A percentile compares a stretch with the other conserved stretches of the same genome.
These are phyloP conservation scores for Eleutherodactylus coqui DNA, from an alignment of 2,797 vertebrate genomes.

Conservation along the genomic window DNA sequence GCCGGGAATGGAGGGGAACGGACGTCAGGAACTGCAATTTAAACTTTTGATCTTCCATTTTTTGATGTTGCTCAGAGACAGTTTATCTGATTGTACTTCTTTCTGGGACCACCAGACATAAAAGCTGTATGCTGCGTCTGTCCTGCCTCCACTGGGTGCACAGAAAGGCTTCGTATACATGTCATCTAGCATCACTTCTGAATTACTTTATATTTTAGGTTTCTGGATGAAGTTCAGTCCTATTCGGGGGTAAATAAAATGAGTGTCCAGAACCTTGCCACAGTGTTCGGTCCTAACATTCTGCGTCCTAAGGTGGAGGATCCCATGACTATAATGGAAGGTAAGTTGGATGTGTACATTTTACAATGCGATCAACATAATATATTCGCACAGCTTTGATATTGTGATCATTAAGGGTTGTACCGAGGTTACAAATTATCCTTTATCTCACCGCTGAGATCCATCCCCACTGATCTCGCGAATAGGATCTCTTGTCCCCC, in stretches of 20 bases:
- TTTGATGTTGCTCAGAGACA: too few species aligned
- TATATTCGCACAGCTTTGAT: too few species aligned
- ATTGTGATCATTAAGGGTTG: too few species aligned
- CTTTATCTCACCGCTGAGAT: too few species aligned
- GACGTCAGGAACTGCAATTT: too few species aligned
- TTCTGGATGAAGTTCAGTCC: constrained; percentile 97
- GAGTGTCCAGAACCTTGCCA: constrained; percentile 97
- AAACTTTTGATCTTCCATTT: too few species aligned
- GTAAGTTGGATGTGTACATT: constrained; percentile 72
- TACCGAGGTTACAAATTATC: too few species aligned
- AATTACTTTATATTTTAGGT: constrained; percentile 75
- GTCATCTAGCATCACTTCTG: not conserved
- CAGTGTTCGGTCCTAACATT: constrained; percentile 96
- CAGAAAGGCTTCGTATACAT: not conserved
- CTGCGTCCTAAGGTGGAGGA: constrained; percentile 94
- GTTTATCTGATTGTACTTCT: too few species aligned
- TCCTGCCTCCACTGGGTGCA: not conserved
- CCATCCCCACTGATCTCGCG: too few species aligned
- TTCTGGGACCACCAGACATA: not conserved
- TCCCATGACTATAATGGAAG: constrained; percentile 97
- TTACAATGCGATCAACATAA: too few species aligned
- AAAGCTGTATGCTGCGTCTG: not conserved
- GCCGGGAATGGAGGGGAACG: too few species aligned
- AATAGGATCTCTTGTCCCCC: too few species aligned
- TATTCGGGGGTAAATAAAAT: constrained; percentile 97